Evolutionary conservation across 2,888 invertebrate genomes (phyloP).

Genomic region (Saturnia japonica): DNA sequence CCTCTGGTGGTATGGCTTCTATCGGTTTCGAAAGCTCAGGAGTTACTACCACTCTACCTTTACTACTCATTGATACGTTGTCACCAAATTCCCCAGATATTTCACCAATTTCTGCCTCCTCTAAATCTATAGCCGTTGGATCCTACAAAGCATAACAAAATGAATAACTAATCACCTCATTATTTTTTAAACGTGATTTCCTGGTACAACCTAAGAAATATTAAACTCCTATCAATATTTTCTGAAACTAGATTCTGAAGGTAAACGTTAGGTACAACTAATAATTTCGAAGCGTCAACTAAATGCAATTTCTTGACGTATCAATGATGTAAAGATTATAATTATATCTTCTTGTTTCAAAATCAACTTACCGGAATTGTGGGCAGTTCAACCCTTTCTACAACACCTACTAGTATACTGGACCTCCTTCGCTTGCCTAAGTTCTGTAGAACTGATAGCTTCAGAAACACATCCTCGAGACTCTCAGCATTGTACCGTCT

Average conservation of each 20-base stretch:
- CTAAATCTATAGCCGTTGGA: slow-evolving; percentile 84
- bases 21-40: slow-evolving; percentile 71
- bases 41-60: slow-evolving; percentile 84
- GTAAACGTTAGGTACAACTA: no score
- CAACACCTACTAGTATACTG: slow-evolving; percentile 89
- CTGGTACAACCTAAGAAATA: background rate
- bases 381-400: slow-evolving; percentile 85
- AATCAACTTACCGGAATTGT: slow-evolving; percentile 80
- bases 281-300: no score
- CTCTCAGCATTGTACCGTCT: slow-evolving; percentile 87
- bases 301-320: no score
- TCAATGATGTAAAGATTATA: no score
- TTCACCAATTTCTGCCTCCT: slow-evolving; percentile 86
- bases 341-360: background rate
- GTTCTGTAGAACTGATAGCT: slow-evolving; percentile 90
- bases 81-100: slow-evolving; percentile 94
- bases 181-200: background rate
- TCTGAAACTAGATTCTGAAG: no score
- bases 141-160: slow-evolving; percentile 55
- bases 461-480: slow-evolving; percentile 91
- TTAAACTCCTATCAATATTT: no score
- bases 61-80: slow-evolving; percentile 90
- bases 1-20: slow-evolving; percentile 87
- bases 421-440: slow-evolving; percentile 90
- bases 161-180: background rate